These are phyloP conservation scores for Ormyrus rosae DNA, from an alignment of 2,888 invertebrate genomes.

Conservation along the genomic window DNA sequence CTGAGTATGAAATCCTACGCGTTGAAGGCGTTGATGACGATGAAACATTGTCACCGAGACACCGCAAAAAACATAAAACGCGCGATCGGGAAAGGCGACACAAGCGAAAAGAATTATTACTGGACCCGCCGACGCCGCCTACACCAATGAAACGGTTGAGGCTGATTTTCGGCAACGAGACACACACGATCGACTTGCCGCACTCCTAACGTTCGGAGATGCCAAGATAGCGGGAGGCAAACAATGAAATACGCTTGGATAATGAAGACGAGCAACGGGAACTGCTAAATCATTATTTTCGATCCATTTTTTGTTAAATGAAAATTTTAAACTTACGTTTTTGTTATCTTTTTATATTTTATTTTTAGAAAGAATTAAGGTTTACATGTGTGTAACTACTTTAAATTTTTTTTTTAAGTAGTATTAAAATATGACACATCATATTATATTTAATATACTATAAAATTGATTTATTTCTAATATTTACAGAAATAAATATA, in stretches of 20 bases:
- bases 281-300: conserved; percentile 52
- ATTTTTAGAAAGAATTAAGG: no score
- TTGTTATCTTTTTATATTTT: no score
- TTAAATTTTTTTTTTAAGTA: no score
- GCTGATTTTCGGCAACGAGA: conserved; percentile 92
- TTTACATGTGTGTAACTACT: no score
- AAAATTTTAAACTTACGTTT: not conserved
- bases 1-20: conserved; percentile 90
- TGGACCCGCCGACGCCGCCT: conserved; percentile 81
- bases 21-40: conserved; percentile 83
- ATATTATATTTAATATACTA: no score
- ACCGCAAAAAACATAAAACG: conserved; percentile 79
- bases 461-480: no score
- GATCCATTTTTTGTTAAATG: conserved; percentile 53
- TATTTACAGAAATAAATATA: no score
- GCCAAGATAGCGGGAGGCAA: conserved; percentile 37
- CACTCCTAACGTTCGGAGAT: conserved; percentile 77
- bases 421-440: no score
- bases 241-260: not conserved
- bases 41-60: conserved; percentile 64
- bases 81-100: conserved; percentile 81
- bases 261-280: conserved; percentile 41
- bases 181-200: conserved; percentile 92
- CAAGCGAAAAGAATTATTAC: conserved; percentile 76
- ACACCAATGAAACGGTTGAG: conserved; percentile 90